phyloP scores from a whole-genome alignment of 1,140 invertebrate species.

The Bombus fervidus region DNA sequence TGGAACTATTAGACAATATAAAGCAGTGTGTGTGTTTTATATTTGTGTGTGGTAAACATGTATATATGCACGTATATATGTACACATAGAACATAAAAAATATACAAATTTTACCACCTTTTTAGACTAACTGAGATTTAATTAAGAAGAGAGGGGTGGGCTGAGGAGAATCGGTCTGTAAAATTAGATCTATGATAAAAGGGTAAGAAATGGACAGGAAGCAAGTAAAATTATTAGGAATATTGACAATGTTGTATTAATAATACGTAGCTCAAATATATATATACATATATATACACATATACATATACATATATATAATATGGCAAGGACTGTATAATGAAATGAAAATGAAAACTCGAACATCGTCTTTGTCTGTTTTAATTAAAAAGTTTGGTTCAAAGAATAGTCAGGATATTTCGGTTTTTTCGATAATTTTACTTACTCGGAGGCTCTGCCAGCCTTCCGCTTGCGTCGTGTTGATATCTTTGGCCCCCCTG shows the following conservation, averaged over 20 bases:
- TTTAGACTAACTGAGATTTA: constrained; percentile 25
- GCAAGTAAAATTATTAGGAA: constrained; percentile 52
- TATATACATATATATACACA: neutral
- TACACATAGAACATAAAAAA: constrained; percentile 14
- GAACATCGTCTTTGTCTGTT: constrained; percentile 54
- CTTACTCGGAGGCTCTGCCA: constrained; percentile 83
- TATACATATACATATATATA: constrained; percentile 11
- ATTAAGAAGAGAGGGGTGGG: constrained; percentile 8
- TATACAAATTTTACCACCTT: constrained; percentile 8
- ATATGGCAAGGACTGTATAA: constrained; percentile 44
- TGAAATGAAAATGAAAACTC: constrained; percentile 58
- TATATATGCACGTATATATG: neutral
- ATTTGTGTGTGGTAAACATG: constrained; percentile 8
- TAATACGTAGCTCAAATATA: constrained; percentile 32
- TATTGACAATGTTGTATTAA: constrained; percentile 32
- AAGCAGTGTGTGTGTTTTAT: constrained; percentile 35
- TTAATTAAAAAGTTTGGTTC: constrained; percentile 65
- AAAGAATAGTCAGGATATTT: constrained; percentile 71
- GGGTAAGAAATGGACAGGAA: constrained; percentile 23
- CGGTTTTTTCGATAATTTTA: constrained; percentile 73
- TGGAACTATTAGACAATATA: constrained; percentile 27
- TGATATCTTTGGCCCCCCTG: constrained; percentile 83
- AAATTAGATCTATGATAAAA: constrained; percentile 16
- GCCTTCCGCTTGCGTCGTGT: constrained; percentile 82
- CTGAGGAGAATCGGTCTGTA: neutral